Percentiles rank a stretch among this genome's conserved stretches.
These are phyloP conservation scores for Sylvia borin DNA, from an alignment of 2,797 vertebrate species.

Conservation along the genomic window DNA sequence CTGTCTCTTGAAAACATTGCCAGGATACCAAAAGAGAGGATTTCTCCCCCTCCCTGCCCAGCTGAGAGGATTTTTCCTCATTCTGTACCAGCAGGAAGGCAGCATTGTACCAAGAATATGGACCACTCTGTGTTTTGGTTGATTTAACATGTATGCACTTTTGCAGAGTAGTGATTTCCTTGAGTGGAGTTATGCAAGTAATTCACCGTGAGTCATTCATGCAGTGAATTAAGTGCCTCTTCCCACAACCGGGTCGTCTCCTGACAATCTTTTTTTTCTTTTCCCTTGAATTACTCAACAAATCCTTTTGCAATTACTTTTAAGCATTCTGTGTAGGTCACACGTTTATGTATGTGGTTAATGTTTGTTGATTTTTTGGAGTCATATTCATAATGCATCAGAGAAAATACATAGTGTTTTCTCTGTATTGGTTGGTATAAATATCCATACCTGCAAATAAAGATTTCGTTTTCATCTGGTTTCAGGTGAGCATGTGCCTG, in stretches of 20 bases:
- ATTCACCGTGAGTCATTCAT: conserved; percentile 59
- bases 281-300: conserved; percentile 27
- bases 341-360: neutral
- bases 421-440: neutral
- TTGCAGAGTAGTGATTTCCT: conserved; percentile 38
- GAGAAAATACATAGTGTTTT: neutral
- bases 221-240: conserved; percentile 61
- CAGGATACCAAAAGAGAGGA: neutral
- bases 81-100: neutral
- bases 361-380: neutral
- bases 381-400: neutral
- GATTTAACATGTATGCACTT: conserved; percentile 57
- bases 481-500: neutral
- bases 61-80: neutral
- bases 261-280: conserved; percentile 15
- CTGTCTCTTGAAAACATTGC: neutral
- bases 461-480: neutral
- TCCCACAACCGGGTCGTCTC: conserved; percentile 43
- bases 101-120: neutral
- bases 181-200: conserved; percentile 53
- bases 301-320: conserved; percentile 54
- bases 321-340: neutral
- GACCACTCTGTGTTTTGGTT: conserved; percentile 34
- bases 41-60: neutral
- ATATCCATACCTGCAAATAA: neutral